These are phyloP conservation scores for Cataglyphis rosenhaueri DNA, from an alignment of 2,888 invertebrate species.

Conservation along the genomic window DNA sequence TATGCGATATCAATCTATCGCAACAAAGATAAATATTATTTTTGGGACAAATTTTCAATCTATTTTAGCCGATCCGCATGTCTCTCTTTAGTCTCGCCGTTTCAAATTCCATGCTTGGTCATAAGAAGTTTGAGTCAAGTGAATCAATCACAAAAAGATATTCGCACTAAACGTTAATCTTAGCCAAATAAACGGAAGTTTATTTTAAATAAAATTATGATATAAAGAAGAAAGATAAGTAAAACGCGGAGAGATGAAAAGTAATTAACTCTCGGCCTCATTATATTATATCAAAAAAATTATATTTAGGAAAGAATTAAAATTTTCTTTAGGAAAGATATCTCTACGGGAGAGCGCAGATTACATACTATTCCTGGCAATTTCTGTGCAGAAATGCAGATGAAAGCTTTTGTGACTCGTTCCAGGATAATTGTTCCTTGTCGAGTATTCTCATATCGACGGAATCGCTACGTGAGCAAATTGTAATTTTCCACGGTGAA, in stretches of 20 bases:
- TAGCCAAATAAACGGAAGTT: neutral
- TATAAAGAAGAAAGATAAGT: neutral
- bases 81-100: neutral
- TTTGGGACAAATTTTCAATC: constrained; percentile 68
- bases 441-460: neutral
- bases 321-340: neutral
- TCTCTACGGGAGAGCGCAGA: neutral
- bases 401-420: neutral
- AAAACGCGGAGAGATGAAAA: neutral
- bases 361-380: neutral
- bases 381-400: neutral
- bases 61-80: constrained; percentile 32
- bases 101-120: constrained; percentile 28
- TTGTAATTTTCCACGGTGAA: constrained; percentile 7
- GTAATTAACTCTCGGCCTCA: neutral
- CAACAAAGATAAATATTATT: constrained; percentile 67
- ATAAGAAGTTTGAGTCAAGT: neutral
- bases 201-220: neutral
- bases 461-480: neutral
- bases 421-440: neutral
- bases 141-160: neutral
- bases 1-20: constrained; percentile 36
- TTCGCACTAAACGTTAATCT: neutral
- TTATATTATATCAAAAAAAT: neutral
- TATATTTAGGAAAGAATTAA: neutral